phyloP scores from a whole-genome alignment of 2,797 vertebrate genomes.

The Pseudochirops corinnae region DNA sequence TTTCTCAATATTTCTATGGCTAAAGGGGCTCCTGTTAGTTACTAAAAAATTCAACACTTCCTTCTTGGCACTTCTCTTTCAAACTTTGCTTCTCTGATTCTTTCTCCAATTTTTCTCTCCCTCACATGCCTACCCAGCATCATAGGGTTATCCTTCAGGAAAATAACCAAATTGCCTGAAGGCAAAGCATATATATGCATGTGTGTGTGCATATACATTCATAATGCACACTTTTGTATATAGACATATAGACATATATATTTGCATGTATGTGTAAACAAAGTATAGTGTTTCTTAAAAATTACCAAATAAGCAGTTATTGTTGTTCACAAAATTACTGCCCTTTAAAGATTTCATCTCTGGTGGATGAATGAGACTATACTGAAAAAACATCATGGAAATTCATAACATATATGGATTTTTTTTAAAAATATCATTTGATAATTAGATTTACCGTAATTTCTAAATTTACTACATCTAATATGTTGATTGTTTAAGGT shows the following conservation, averaged over 20 bases:
- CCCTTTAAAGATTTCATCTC: not conserved
- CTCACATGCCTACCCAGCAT: not conserved
- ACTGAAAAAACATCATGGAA: not conserved
- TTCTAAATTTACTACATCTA: not conserved
- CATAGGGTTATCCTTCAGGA: not conserved
- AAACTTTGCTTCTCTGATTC: not conserved
- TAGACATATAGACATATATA: not conserved
- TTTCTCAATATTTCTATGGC: not conserved
- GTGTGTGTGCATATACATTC: not conserved
- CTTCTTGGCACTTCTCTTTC: not conserved
- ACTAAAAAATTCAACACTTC: too few species aligned
- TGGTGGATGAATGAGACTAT: not conserved
- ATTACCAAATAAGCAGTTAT: not conserved
- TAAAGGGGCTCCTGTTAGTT: not conserved
- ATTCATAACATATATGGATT: not conserved
- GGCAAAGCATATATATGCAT: too few species aligned
- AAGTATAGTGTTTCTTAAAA: not conserved
- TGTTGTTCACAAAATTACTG: not conserved
- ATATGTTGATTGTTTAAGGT: not conserved
- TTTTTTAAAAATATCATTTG: not conserved
- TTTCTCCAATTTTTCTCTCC: not conserved
- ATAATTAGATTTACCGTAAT: not conserved
- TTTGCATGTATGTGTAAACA: not conserved
- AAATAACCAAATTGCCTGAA: not conserved
- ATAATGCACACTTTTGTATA: not conserved